These are phyloP conservation scores for Uromys caudimaculatus DNA, from an alignment of 2,797 vertebrate species.

Conservation along the genomic window DNA sequence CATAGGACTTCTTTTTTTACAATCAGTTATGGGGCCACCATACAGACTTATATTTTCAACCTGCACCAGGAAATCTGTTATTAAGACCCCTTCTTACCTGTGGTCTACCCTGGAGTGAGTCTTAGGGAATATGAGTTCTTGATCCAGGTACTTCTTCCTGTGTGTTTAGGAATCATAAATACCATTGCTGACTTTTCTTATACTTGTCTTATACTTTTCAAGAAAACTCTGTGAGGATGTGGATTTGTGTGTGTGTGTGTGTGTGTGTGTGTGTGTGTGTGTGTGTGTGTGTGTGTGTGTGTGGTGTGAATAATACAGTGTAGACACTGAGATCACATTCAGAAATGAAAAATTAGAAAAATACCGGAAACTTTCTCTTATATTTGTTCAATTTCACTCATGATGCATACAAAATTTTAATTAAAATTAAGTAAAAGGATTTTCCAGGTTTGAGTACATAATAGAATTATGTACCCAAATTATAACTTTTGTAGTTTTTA, in stretches of 20 bases:
- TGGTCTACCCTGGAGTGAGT: neutral
- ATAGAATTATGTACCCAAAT: neutral
- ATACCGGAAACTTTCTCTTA: neutral
- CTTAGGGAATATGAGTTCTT: neutral
- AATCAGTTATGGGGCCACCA: slow-evolving; percentile 52
- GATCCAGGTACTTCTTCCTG: neutral
- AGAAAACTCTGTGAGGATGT: neutral
- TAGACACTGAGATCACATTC: neutral
- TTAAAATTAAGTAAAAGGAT: slow-evolving; percentile 43
- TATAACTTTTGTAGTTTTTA: neutral
- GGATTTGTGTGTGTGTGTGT: neutral
- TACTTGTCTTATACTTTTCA: neutral
- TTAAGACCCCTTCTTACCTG: neutral
- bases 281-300: neutral
- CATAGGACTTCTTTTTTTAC: neutral
- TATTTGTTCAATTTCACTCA: neutral
- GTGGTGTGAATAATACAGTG: neutral
- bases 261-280: neutral
- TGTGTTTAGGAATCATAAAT: neutral
- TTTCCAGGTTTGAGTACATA: neutral
- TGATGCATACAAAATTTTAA: neutral
- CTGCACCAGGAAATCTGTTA: slow-evolving; percentile 32
- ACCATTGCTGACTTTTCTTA: neutral
- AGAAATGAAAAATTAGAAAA: neutral
- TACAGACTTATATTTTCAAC: slow-evolving; percentile 22